phyloP scores from a whole-genome alignment of 2,888 invertebrate genomes.

The Augochlorella aurata region DNA sequence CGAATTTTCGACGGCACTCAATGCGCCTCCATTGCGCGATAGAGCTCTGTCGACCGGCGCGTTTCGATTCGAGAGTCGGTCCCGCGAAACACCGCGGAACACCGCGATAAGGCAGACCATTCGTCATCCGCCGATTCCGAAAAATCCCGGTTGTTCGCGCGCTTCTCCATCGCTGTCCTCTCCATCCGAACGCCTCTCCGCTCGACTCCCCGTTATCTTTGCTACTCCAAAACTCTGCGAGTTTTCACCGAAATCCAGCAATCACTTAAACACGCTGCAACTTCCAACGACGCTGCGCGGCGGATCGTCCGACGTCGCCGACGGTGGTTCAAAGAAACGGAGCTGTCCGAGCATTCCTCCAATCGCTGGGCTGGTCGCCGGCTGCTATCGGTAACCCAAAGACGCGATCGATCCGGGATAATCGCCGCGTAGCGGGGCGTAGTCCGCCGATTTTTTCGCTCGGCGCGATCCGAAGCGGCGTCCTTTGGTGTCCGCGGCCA shows the following conservation, averaged over 20 bases:
- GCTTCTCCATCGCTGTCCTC: neutral
- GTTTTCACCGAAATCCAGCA: neutral
- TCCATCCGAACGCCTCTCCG: neutral
- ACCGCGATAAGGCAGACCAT: conserved; percentile 53
- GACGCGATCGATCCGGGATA: no score
- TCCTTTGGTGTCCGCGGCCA: conserved; percentile 18
- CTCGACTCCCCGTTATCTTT: neutral
- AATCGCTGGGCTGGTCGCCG: no score
- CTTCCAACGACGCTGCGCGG: neutral
- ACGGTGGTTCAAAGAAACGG: no score
- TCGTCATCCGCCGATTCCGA: conserved; percentile 38
- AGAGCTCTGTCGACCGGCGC: conserved; percentile 10
- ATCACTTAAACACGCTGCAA: neutral
- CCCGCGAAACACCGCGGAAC: conserved; percentile 41
- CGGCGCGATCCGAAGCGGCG: neutral
- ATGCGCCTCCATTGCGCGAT: conserved; percentile 46
- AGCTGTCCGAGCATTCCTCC: no score
- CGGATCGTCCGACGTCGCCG: neutral
- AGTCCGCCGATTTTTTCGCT: conserved; percentile 19
- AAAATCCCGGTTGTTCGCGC: conserved; percentile 8
- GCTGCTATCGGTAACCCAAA: no score
- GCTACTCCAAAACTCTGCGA: neutral
- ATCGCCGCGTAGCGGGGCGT: neutral
- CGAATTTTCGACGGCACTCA: conserved; percentile 66
- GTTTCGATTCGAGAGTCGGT: conserved; percentile 22